A percentile compares a stretch with the other conserved stretches of the same genome.
These are phyloP conservation scores for Zootermopsis nevadensis DNA, from an alignment of 2,888 invertebrate species.

Conservation along the genomic window DNA sequence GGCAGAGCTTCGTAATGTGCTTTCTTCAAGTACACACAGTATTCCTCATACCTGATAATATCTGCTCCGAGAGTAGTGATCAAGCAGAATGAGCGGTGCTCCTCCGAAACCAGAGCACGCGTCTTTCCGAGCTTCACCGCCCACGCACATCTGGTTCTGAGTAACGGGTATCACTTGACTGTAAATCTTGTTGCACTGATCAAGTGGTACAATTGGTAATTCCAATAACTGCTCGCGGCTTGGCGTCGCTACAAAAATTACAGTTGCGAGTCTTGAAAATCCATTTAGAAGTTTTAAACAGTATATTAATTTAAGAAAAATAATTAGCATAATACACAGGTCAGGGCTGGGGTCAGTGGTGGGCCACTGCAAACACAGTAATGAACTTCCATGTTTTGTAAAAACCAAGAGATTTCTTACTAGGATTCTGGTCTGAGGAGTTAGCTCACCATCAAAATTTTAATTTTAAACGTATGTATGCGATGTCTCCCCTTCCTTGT, in stretches of 20 bases:
- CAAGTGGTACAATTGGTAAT: conserved; percentile 74
- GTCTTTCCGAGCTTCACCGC: conserved; percentile 78
- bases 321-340: no score
- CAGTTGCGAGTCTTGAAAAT: background rate
- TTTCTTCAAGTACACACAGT: background rate
- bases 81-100: conserved; percentile 72
- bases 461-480: no score
- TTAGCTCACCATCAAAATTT: no score
- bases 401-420: no score
- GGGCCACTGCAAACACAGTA: no score
- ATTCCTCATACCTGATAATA: conserved; percentile 55
- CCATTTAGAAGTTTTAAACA: no score
- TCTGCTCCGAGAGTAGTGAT: conserved; percentile 52
- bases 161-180: conserved; percentile 74
- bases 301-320: no score
- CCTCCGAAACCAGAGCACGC: conserved; percentile 86
- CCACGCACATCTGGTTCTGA: conserved; percentile 77
- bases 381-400: no score
- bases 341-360: no score
- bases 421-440: no score
- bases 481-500: no score
- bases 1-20: background rate
- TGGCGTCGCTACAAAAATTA: conserved; percentile 57
- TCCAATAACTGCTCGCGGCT: conserved; percentile 70
- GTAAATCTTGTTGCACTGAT: conserved; percentile 76